Evolutionary conservation across 2,113 vertebrate genomes (phyloP), one percentile per base, ranked within the genome.

Genomic region (Odocoileus hemionus): DNA sequence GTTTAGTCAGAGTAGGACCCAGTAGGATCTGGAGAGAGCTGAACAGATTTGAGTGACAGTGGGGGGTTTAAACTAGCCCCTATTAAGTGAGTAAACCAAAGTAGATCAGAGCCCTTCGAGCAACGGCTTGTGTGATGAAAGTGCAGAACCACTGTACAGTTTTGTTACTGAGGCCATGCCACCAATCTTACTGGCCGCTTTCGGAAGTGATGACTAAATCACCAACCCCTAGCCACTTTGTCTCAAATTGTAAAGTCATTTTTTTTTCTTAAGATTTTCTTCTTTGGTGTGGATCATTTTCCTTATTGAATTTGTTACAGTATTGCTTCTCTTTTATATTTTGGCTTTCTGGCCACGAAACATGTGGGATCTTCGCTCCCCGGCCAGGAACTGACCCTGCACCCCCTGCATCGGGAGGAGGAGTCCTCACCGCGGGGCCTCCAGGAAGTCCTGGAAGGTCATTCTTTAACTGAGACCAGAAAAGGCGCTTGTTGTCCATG

Each of bases 111-210:
- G 19, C 5, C 21, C 17, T 47, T 6, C 23, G 15, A 52, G 50
- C 14, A 89, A 47, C 19, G 6, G 28, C 36, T 3, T 4, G n/a
- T 33, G 36, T 14, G 16, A 26, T 43, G 14, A 47, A 45, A 28
- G 70, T 1, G 5, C 19, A 21, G 0, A 13, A 7, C 1, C 55
- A 0, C 11, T 0, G 26, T 10, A 3, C 12, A 54, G 12, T 26
- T 64, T 23, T 1, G 7, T 23, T 2, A 2, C 12, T 0, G 3
- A 8, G 11, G 6, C 13, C 8, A 1, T 0, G 23, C 33, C 12
- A 30, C 55, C 33, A n/a, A 36, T 19, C 33, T 0, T 12, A 30
- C 3, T 39, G 8, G n/a, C 26, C 23, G 13, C 16, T n/a, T 30
- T 7, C 39, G 70, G 36, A 12, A 43, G 30, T 14, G 7, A 45